Base-by-base conservation (phyloP, 2,113 vertebrate genomes). In the Gallinago jamesoni region DNA sequence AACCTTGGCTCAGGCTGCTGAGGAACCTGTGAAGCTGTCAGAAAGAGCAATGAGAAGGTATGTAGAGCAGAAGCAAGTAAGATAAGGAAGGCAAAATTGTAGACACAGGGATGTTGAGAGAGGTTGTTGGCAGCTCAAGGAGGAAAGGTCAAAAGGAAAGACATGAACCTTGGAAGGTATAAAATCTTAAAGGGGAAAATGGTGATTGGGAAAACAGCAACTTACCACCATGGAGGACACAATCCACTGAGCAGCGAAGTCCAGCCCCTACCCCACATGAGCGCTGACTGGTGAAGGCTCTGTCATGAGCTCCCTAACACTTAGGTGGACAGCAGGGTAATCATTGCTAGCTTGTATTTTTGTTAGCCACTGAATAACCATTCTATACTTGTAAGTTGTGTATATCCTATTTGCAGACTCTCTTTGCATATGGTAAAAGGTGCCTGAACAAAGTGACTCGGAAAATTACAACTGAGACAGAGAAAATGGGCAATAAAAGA, bases 401-500 rank as follows among this genome's bases (percentile, higher is more conserved):
- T n/a, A 18, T 78, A 64, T 64, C 35, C 14, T 82, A 48, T 91
- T 72, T 82, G 27, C 43, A 76, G 66, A 82, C 22, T 57, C 16
- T 56, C 53, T 95, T 78, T 79, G 28, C 33, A 23, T 84, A 64
- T 48, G 17, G 52, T 56, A 68, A 84, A 87, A 89, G 35, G 33
- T 68, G 77, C 17, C 84, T 85, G 41, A 90, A 67, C 47, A 57
- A 67, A 83, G 41, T 76, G 81, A 82, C 74, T 66, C 82, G 56
- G 57, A 90, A 93, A 86, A 83, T 74, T 59, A 50, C 55, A 87
- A 77, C 12, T 43, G 45, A 73, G 59, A 80, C 62, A 80, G 84
- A 82, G 48, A 82, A 95, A 95, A 84, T 84, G 15, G 87, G 18
- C 48, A 87, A n/a, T 59, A 90, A 91, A 83, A 83, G 23, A 68